Conservation (phyloP, 2,888 invertebrate species). For the Limnephilus rhombicus region DNA sequence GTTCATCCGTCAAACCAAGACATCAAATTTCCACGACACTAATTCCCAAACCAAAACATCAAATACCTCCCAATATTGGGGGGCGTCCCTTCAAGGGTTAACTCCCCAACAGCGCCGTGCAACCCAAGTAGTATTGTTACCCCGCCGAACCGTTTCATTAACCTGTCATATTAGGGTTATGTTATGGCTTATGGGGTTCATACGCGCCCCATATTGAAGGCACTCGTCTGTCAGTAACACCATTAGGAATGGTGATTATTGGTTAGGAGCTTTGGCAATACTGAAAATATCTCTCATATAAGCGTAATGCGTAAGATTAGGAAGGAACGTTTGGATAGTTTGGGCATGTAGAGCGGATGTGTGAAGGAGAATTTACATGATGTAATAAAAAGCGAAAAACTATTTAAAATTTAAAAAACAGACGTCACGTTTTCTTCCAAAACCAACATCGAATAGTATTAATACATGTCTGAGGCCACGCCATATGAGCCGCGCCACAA, state of each 20-base stretch:
- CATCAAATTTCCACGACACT: background rate
- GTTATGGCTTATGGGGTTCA: background rate
- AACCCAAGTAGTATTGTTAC: background rate
- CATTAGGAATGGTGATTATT: background rate
- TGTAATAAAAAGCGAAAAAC: too few relatives aligned
- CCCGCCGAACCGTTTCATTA: slow-evolving; percentile 7
- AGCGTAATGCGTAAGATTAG: too few relatives aligned
- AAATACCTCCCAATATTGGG: background rate
- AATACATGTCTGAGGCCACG: too few relatives aligned
- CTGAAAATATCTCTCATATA: background rate
- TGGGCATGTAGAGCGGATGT: too few relatives aligned
- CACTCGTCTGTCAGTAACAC: background rate
- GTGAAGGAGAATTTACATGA: too few relatives aligned
- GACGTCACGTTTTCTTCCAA: too few relatives aligned
- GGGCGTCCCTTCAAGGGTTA: background rate
- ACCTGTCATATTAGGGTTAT: background rate
- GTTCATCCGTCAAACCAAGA: background rate
- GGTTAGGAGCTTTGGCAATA: background rate
- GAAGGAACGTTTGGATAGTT: too few relatives aligned
- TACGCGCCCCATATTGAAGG: background rate
- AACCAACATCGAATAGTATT: too few relatives aligned
- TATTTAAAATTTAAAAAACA: too few relatives aligned
- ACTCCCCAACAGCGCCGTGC: background rate
- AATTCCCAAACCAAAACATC: background rate
- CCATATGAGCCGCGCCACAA: too few relatives aligned